These are phyloP conservation scores for Leptonema lineaticorne DNA, from an alignment of 1,140 invertebrate genomes.

Conservation along the genomic window DNA sequence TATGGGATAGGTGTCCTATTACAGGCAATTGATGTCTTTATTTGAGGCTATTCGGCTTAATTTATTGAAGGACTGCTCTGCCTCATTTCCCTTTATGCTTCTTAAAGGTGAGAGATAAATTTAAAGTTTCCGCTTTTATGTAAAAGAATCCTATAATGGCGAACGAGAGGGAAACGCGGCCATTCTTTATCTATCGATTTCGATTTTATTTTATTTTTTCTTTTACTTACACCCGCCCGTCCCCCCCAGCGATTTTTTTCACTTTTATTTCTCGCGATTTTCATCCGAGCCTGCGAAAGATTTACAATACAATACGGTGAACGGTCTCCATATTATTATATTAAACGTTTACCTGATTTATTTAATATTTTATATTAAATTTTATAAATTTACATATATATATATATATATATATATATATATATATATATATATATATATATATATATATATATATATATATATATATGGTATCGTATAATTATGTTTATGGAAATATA, in stretches of 20 bases:
- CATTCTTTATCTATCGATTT: slow-evolving; percentile 18
- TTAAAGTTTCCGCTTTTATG: slow-evolving; percentile 33
- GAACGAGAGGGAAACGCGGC: neutral
- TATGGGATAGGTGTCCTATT: slow-evolving; percentile 35
- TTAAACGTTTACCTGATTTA: neutral
- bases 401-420: neutral
- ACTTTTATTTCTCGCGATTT: too few species aligned
- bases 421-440: neutral
- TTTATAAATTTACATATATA: neutral
- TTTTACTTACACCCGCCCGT: neutral
- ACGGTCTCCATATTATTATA: too few species aligned
- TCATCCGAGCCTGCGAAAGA: too few species aligned
- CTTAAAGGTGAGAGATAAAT: slow-evolving; percentile 35
- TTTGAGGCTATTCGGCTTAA: slow-evolving; percentile 35
- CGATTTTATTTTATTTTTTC: slow-evolving; percentile 4
- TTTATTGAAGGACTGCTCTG: slow-evolving; percentile 31
- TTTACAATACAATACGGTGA: too few species aligned
- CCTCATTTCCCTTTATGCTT: slow-evolving; percentile 34
- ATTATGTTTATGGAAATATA: too few species aligned
- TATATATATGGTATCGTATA: neutral
- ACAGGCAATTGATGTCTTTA: slow-evolving; percentile 37
- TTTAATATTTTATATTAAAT: neutral
- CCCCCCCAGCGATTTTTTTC: too few species aligned
- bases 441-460: neutral
- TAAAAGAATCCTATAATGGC: slow-evolving; percentile 28